Percentiles rank a stretch among this genome's conserved stretches.
Conservation (phyloP, 2,113 vertebrate species). For the Coracopsis vasa region DNA sequence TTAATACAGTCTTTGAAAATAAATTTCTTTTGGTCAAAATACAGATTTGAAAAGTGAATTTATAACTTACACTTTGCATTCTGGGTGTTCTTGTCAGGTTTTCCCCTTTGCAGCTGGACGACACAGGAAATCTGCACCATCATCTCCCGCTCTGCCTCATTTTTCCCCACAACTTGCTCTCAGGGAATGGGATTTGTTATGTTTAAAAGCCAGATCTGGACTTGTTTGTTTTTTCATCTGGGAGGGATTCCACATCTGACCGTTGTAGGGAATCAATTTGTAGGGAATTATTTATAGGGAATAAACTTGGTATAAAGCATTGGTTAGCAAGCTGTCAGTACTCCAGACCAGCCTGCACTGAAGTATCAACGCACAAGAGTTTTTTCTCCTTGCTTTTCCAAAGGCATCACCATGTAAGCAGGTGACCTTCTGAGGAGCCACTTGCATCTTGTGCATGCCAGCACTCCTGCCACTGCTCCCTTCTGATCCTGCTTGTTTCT, state of each 20-base stretch:
- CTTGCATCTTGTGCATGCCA: background rate
- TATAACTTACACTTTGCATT: background rate
- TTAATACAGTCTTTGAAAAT: background rate
- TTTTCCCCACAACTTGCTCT: background rate
- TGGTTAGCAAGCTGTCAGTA: background rate
- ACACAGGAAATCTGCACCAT: background rate
- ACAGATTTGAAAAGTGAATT: background rate
- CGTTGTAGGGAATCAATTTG: background rate
- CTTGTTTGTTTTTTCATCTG: background rate
- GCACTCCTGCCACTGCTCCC: background rate
- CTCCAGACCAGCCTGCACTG: background rate
- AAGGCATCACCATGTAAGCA: accelerated
- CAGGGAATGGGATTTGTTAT: background rate
- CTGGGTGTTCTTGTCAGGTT: background rate
- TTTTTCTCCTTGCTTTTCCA: background rate
- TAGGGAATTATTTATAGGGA: background rate
- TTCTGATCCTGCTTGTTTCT: background rate
- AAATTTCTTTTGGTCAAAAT: background rate
- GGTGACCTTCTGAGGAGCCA: background rate
- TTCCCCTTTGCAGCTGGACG: background rate
- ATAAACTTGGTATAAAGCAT: background rate
- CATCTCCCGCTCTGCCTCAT: background rate
- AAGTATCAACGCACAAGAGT: background rate
- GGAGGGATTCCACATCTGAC: background rate
- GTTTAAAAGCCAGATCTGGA: background rate